Evolutionary conservation across 2,797 vertebrate genomes (phyloP), one percentile per base, ranked within the genome.

Genomic region (Molossus alvarezi): DNA sequence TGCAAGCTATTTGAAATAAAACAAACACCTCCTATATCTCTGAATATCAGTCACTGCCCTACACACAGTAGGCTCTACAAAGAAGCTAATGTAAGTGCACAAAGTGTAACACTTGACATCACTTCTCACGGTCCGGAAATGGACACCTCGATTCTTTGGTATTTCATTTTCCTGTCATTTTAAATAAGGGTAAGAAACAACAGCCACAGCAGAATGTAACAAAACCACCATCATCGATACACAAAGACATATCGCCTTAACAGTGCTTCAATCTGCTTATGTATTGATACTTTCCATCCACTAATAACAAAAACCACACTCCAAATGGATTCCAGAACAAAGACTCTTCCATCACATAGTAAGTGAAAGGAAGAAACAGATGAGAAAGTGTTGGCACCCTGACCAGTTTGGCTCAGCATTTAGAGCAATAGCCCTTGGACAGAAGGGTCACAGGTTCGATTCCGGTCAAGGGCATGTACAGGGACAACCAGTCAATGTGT

Each of bases 311-410:
- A 7, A 45, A 4, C 2, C 71, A 71, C 55, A 71, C 0, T 6
- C 23, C 27, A 92, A 13, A 20, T 67, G 90, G 51, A 58, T 7
- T 6, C 1, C 9, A 23, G 55, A 91, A 55, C 2, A 37, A 23
- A 69, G 84, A 41, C 73, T 95, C 62, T 88, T 92, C 93, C 88
- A 5, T 27, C 88, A 80, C 62, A 90, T 41, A 77, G 92, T 76
- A 90, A 81, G 12, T 84, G 69, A 90, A 53, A 93, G 95, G 67
- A 29, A 90, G 48, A 76, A 84, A 69, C 3, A 53, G 58, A 95
- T 33, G 48, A 64, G 33, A 51, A 88, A 37, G 57, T 60, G 12
- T 6, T 45, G 41, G 41, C 41, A 3, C 41, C 41, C 41, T 45
- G 41, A 6, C 41, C 41, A 45, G 41, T 45, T 45, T 45, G 41